phyloP scores from a whole-genome alignment of 2,888 invertebrate species.

The Calameuta idolon region DNA sequence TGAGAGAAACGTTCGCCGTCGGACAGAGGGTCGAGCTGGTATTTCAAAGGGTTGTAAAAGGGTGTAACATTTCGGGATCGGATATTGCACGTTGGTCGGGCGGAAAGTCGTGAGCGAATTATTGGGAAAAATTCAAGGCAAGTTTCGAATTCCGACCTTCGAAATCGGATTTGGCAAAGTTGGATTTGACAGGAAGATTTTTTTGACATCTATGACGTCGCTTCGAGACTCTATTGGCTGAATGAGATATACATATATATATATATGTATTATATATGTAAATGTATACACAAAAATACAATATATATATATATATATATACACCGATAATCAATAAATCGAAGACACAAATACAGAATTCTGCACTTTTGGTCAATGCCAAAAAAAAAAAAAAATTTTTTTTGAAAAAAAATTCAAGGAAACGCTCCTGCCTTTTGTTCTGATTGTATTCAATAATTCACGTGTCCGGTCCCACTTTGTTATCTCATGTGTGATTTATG shows the following conservation, averaged over 20 bases:
- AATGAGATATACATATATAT: background rate
- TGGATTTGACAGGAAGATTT: background rate
- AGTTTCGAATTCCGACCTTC: background rate
- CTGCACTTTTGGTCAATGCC: background rate
- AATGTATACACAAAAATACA: no score
- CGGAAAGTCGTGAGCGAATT: background rate
- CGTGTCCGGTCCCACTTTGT: slow-evolving; percentile 15
- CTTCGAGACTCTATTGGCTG: background rate
- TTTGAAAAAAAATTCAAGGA: slow-evolving; percentile 9
- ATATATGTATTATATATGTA: no score
- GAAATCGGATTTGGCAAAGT: background rate
- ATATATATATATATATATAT: no score
- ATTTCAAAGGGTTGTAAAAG: background rate
- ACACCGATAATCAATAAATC: no score
- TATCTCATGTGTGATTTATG: slow-evolving; percentile 17
- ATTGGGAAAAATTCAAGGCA: background rate
- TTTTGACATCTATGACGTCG: background rate
- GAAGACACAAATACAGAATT: background rate
- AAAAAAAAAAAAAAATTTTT: background rate
- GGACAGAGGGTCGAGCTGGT: background rate
- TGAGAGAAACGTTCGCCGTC: background rate
- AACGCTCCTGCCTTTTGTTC: slow-evolving; percentile 1
- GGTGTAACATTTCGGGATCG: background rate
- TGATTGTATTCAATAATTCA: slow-evolving; percentile 18
- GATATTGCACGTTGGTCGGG: background rate